Percentiles rank a stretch among this genome's conserved stretches.
phyloP scores from a whole-genome alignment of 2,888 invertebrate genomes.

The Gerris lacustris region DNA sequence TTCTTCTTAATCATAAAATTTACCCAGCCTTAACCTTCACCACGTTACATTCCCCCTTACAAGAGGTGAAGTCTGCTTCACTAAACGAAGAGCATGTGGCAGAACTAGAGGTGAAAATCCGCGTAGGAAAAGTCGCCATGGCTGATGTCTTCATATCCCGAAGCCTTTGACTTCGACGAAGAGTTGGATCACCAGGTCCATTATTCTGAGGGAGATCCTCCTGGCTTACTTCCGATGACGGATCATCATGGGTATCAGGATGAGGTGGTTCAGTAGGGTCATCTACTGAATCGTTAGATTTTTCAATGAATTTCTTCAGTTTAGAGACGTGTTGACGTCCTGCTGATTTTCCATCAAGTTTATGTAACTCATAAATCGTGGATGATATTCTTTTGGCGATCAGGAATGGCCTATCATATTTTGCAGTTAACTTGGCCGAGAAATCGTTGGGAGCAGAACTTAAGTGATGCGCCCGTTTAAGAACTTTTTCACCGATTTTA shows the following conservation, averaged over 20 bases:
- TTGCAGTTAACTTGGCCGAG: background rate
- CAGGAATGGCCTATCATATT: background rate
- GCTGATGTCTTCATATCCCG: background rate
- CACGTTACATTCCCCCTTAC: constrained; percentile 1
- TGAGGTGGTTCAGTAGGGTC: background rate
- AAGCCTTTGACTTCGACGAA: constrained; percentile 1
- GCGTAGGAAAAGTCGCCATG: background rate
- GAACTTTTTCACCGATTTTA: background rate
- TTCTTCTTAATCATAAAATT: too few species aligned
- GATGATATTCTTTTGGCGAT: background rate
- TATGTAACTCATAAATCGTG: background rate
- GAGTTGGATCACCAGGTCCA: background rate
- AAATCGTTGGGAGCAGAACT: constrained; percentile 2
- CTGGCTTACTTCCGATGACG: background rate
- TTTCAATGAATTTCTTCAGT: background rate
- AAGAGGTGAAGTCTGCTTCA: constrained; percentile 1
- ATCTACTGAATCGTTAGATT: background rate
- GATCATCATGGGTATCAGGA: background rate
- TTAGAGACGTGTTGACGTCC: constrained; percentile 1
- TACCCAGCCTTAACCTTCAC: background rate
- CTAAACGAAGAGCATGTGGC: background rate
- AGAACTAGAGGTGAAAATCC: background rate
- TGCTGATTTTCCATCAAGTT: background rate
- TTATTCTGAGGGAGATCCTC: background rate
- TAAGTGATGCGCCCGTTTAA: background rate